Percentiles rank a stretch among this genome's conserved stretches.
phyloP scores from a whole-genome alignment of 2,113 vertebrate genomes.

The Oryzias javanicus region DNA sequence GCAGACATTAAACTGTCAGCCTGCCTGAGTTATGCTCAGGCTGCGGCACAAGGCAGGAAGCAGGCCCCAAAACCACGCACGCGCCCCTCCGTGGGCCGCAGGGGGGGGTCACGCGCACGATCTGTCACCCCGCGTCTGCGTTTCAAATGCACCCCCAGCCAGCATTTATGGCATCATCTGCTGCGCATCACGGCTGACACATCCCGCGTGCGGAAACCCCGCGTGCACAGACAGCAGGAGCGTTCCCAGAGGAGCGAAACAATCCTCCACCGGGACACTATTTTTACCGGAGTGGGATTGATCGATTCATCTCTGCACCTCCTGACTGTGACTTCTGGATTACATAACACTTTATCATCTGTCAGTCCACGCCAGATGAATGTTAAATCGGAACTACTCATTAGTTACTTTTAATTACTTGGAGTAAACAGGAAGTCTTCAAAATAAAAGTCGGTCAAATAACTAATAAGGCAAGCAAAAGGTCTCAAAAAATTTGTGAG shows the following conservation, averaged over 20 bases:
- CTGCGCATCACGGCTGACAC: slow-evolving; percentile 26
- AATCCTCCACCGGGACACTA: slow-evolving; percentile 21
- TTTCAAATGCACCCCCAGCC: slow-evolving; percentile 9
- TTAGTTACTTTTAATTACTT: too few relatives aligned
- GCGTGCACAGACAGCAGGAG: slow-evolving; percentile 1
- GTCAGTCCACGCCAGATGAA: slow-evolving; percentile 3
- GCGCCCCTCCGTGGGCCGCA: background rate
- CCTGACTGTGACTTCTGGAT: slow-evolving; percentile 23
- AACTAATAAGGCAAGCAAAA: background rate
- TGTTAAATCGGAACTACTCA: background rate
- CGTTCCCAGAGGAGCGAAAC: slow-evolving; percentile 32
- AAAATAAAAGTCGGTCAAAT: too few relatives aligned
- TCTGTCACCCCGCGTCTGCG: slow-evolving; percentile 34
- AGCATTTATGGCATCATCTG: slow-evolving; percentile 46
- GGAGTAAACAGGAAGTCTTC: too few relatives aligned
- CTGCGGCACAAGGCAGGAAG: slow-evolving; percentile 2
- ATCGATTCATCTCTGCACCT: slow-evolving; percentile 20
- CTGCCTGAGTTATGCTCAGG: background rate
- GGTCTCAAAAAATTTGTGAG: too few relatives aligned
- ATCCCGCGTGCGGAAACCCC: slow-evolving; percentile 31
- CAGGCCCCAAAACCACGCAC: background rate
- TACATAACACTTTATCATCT: slow-evolving; percentile 34
- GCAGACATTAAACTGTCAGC: background rate
- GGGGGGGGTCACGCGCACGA: slow-evolving; percentile 24
- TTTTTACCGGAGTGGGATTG: slow-evolving; percentile 25